Conservation (phyloP, 2,797 vertebrate species). For the Graptemys geographica region DNA sequence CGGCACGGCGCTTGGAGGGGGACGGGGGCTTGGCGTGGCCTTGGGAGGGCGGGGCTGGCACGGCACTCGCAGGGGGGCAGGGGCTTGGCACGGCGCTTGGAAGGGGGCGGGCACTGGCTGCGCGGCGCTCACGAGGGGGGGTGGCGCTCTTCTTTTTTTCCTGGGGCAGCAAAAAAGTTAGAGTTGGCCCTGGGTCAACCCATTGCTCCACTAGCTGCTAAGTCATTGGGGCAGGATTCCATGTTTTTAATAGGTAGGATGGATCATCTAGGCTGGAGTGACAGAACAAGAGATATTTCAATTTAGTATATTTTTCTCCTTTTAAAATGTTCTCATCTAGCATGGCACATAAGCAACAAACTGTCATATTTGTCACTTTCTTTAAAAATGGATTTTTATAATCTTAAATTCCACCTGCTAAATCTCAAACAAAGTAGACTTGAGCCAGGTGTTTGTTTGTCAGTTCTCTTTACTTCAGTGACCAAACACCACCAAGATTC, state of each 20-base stretch:
- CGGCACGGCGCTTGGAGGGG: too few species aligned
- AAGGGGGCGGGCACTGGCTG: too few species aligned
- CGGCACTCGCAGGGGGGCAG: too few species aligned
- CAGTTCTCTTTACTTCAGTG: background rate
- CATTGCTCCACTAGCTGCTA: background rate
- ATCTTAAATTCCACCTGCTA: constrained; percentile 15
- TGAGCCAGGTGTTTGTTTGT: background rate
- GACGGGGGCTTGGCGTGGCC: too few species aligned
- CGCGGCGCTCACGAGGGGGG: too few species aligned
- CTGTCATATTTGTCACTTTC: background rate
- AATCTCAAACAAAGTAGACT: background rate
- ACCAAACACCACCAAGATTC: background rate
- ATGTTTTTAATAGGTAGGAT: background rate
- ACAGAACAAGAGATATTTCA: constrained; percentile 18
- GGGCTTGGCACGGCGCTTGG: too few species aligned
- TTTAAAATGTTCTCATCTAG: constrained; percentile 11
- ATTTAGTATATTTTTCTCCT: background rate
- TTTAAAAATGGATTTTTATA: constrained; percentile 7
- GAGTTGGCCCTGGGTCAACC: too few species aligned
- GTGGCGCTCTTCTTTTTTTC: too few species aligned
- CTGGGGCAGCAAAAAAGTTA: too few species aligned
- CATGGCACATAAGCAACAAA: background rate
- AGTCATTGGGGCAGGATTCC: background rate
- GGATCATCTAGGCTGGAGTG: background rate
- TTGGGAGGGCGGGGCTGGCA: too few species aligned